These are phyloP conservation scores for Pyrgilauda ruficollis DNA, from an alignment of 2,113 vertebrate species.

Conservation along the genomic window DNA sequence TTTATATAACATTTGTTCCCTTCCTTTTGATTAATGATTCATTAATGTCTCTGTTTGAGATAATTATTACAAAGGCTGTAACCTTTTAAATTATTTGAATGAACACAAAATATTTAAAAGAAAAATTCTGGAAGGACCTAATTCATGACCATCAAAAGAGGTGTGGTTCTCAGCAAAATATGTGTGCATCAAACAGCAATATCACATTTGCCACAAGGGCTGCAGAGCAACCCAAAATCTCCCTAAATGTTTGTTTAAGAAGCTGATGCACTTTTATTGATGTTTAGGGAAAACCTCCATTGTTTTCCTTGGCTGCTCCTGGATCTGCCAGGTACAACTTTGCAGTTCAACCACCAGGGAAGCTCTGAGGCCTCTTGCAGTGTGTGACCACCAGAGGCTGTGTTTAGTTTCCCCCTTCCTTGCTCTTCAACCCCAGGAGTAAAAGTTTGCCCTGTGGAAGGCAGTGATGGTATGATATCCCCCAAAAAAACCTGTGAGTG, in stretches of 20 bases:
- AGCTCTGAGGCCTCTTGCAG: not conserved
- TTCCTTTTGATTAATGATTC: constrained; percentile 55
- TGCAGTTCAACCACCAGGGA: not conserved
- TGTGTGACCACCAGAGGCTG: not conserved
- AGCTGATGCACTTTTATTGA: not conserved
- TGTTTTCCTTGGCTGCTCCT: not conserved
- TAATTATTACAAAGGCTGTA: constrained; percentile 7
- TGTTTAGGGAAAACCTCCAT: not conserved
- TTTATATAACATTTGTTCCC: constrained; percentile 25
- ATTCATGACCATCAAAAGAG: not conserved
- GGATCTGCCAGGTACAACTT: not conserved
- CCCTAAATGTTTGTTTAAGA: not conserved
- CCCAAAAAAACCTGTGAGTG: fast-evolving
- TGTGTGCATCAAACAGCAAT: not conserved
- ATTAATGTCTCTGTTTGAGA: constrained; percentile 29
- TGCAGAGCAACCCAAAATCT: not conserved
- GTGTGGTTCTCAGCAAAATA: not conserved
- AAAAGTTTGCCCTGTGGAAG: not conserved
- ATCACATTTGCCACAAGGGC: not conserved
- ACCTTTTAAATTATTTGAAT: constrained; percentile 1
- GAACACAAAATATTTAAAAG: constrained; percentile 11
- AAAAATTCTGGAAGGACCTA: not conserved
- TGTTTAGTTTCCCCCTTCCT: not conserved
- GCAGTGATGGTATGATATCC: not conserved
- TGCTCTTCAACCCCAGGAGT: not conserved